Conservation (phyloP, 2,888 invertebrate genomes). For the Acleris sparsana region DNA sequence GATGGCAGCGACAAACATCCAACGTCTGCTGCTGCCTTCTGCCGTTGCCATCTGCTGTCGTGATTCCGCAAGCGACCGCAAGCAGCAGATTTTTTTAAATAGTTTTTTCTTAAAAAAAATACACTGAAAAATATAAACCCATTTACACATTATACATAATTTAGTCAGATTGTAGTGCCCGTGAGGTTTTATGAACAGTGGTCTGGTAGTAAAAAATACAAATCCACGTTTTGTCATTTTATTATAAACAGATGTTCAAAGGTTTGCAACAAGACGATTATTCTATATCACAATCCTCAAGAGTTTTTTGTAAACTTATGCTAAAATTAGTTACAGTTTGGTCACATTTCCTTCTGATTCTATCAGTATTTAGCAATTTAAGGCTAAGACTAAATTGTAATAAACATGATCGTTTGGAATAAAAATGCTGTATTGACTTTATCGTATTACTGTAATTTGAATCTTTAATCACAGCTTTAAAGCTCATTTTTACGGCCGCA, state of each 20-base stretch:
- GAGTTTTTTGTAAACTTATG: constrained; percentile 49
- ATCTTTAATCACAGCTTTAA: neutral
- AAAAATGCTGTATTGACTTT: neutral
- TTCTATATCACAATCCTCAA: constrained; percentile 73
- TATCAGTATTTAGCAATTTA: constrained; percentile 6
- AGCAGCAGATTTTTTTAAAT: too few species aligned
- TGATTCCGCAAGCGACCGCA: too few species aligned
- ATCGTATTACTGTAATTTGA: neutral
- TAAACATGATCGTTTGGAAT: neutral
- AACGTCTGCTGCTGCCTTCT: too few species aligned
- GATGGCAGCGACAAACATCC: too few species aligned
- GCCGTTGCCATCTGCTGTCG: too few species aligned
- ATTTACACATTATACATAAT: too few species aligned
- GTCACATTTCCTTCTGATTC: constrained; percentile 32
- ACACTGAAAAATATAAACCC: too few species aligned
- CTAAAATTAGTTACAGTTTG: constrained; percentile 40
- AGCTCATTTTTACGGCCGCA: too few species aligned
- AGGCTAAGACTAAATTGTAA: neutral
- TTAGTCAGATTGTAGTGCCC: too few species aligned
- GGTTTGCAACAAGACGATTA: constrained; percentile 62
- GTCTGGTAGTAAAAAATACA: constrained; percentile 1
- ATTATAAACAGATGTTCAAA: constrained; percentile 39
- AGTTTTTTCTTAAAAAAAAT: too few species aligned
- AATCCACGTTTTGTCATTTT: constrained; percentile 32
- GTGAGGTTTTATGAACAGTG: neutral